Conservation (phyloP, 2,888 invertebrate species). For the Polietes domitor region DNA sequence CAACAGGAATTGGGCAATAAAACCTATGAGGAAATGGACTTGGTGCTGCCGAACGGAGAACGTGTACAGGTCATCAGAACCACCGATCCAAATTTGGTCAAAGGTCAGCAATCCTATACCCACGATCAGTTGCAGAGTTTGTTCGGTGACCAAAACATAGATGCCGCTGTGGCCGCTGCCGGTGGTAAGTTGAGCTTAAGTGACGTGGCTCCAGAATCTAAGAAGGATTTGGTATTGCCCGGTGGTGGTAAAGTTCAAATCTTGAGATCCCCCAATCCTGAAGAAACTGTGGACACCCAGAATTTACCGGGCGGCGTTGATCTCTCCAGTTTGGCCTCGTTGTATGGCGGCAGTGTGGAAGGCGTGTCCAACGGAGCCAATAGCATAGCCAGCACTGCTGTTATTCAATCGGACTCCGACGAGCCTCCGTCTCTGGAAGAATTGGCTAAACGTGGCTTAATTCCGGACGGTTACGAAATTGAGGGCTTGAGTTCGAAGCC, state of each 20-base stretch:
- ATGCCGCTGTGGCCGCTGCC: conserved; percentile 45
- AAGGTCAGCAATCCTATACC: conserved; percentile 82
- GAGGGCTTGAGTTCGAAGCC: conserved; percentile 88
- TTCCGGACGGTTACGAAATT: conserved; percentile 92
- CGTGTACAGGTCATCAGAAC: conserved; percentile 88
- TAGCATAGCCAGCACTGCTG: conserved; percentile 80
- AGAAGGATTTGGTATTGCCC: conserved; percentile 86
- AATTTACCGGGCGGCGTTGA: conserved; percentile 75
- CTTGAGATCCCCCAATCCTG: conserved; percentile 85
- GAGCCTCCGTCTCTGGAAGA: conserved; percentile 89
- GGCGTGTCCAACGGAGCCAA: conserved; percentile 75
- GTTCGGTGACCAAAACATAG: conserved; percentile 73
- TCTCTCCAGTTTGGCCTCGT: conserved; percentile 75
- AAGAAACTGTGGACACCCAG: conserved; percentile 80
- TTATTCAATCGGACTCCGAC: conserved; percentile 82
- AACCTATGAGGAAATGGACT: conserved; percentile 88
- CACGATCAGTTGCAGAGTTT: conserved; percentile 81
- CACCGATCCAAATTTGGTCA: conserved; percentile 86
- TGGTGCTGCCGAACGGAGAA: conserved; percentile 88
- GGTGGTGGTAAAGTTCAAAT: conserved; percentile 90
- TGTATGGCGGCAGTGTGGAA: conserved; percentile 77
- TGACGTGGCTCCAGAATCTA: conserved; percentile 78
- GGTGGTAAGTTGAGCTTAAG: conserved; percentile 71
- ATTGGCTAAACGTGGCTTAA: conserved; percentile 87
- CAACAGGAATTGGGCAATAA: conserved; percentile 85